These are phyloP conservation scores for Aplochiton taeniatus DNA, from an alignment of 2,797 vertebrate species.

Conservation along the genomic window DNA sequence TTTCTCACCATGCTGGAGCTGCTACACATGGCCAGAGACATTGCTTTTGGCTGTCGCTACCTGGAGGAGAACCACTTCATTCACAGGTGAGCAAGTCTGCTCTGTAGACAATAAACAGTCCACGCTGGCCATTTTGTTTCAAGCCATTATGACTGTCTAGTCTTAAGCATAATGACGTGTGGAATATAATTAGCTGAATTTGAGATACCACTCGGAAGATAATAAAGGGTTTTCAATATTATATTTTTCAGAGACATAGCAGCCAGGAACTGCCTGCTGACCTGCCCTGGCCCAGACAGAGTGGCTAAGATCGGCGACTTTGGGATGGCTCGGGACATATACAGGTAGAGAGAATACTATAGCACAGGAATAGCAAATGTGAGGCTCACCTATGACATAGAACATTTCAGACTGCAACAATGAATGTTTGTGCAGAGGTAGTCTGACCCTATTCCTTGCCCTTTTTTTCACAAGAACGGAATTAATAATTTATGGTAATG, in stretches of 20 bases:
- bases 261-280: conserved; percentile 90
- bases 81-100: conserved; percentile 68
- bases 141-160: no score
- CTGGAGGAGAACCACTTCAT: conserved; percentile 95
- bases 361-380: no score
- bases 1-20: conserved; percentile 85
- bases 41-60: conserved; percentile 89
- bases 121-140: not conserved
- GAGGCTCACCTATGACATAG: no score
- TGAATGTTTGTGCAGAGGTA: no score
- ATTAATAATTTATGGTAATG: conserved; percentile 6
- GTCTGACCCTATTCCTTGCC: no score
- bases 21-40: conserved; percentile 88
- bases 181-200: no score
- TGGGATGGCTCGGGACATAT: conserved; percentile 93
- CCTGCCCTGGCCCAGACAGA: conserved; percentile 80
- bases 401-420: no score
- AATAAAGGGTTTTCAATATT: not conserved
- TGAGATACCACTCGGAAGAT: no score
- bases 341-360: conserved; percentile 71
- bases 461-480: no score
- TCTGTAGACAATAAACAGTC: not conserved
- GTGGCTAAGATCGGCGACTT: conserved; percentile 94
- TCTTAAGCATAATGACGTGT: no score
- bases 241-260: conserved; percentile 85